These are phyloP conservation scores for Galerucella calmariensis DNA, from an alignment of 2,888 invertebrate species.

Conservation along the genomic window DNA sequence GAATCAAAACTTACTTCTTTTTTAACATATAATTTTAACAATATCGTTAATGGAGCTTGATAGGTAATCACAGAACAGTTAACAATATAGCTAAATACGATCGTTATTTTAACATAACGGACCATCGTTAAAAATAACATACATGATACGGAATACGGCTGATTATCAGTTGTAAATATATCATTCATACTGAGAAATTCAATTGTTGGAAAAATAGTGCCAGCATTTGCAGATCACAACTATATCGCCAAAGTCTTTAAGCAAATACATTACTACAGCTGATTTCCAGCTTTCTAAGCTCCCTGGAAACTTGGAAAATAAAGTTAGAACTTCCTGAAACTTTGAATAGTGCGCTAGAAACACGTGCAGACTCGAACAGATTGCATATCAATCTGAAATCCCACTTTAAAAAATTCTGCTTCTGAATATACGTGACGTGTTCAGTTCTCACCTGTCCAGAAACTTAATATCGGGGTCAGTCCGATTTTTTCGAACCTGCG, in stretches of 20 bases:
- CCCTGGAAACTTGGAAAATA: slow-evolving; percentile 37
- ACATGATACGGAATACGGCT: too few species aligned
- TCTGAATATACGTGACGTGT: slow-evolving; percentile 44
- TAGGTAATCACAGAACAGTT: too few species aligned
- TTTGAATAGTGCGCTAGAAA: slow-evolving; percentile 43
- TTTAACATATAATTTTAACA: too few species aligned
- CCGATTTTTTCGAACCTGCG: slow-evolving; percentile 57
- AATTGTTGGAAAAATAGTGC: neutral
- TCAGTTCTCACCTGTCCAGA: slow-evolving; percentile 53
- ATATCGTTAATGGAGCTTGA: too few species aligned
- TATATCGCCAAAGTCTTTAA: slow-evolving; percentile 2
- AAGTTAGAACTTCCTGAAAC: slow-evolving; percentile 33
- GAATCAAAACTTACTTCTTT: too few species aligned
- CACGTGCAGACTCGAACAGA: slow-evolving; percentile 48
- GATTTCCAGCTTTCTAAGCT: slow-evolving; percentile 17
- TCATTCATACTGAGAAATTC: too few species aligned
- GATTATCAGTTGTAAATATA: too few species aligned
- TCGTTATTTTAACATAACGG: too few species aligned
- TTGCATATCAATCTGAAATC: slow-evolving; percentile 34
- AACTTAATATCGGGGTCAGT: slow-evolving; percentile 50
- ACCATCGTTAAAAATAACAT: too few species aligned
- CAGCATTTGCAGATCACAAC: slow-evolving; percentile 5
- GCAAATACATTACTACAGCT: slow-evolving; percentile 6
- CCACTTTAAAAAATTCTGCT: slow-evolving; percentile 30
- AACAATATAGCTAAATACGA: too few species aligned